These are phyloP conservation scores for Syndactyla subalaris DNA, from an alignment of 2,797 vertebrate genomes.

Conservation along the genomic window DNA sequence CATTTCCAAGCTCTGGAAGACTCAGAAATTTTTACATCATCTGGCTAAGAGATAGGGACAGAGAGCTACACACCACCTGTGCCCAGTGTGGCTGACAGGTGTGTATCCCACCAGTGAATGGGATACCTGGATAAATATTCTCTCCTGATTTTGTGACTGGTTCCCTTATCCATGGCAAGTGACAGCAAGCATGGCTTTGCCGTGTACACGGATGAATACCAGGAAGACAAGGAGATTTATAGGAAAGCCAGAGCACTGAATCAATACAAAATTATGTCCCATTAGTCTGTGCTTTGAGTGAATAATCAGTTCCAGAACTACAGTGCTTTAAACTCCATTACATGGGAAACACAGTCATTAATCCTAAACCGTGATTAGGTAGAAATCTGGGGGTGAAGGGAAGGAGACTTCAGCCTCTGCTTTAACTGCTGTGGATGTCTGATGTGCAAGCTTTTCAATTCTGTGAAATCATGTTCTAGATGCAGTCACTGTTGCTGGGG, in stretches of 20 bases:
- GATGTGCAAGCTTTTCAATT: background rate
- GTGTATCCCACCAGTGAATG: background rate
- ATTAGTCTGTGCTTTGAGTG: background rate
- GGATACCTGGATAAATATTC: background rate
- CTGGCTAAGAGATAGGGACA: background rate
- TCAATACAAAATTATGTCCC: background rate
- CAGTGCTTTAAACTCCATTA: background rate
- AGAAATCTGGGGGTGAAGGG: background rate
- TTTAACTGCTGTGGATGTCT: background rate
- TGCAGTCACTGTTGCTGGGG: slow-evolving; percentile 14
- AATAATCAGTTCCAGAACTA: background rate
- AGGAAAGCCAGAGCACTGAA: background rate
- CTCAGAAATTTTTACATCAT: background rate
- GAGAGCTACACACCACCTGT: background rate
- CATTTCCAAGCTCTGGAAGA: background rate
- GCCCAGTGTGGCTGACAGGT: background rate
- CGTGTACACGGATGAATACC: background rate
- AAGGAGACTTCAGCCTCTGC: background rate
- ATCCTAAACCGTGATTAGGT: background rate
- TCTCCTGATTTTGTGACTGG: background rate
- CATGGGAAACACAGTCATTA: background rate
- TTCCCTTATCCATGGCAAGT: background rate
- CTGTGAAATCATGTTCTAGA: background rate
- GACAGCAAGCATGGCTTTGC: background rate
- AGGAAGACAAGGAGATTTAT: background rate